These are phyloP conservation scores for Alouatta caraya DNA, from an alignment of 2,797 vertebrate genomes.

Conservation along the genomic window DNA sequence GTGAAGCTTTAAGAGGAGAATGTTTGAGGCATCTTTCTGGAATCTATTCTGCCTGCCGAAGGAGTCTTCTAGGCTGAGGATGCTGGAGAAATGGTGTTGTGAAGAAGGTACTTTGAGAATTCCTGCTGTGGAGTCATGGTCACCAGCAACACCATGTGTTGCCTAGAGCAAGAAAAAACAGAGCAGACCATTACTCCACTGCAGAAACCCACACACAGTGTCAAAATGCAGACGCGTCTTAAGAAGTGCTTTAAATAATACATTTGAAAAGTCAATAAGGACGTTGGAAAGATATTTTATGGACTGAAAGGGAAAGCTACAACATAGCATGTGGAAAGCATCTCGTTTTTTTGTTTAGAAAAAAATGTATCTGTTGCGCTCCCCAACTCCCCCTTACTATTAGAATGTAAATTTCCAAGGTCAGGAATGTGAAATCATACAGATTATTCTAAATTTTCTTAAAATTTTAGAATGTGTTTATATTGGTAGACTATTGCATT, in stretches of 20 bases:
- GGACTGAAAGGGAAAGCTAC: not conserved
- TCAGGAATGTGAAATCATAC: not conserved
- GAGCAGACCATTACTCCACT: not conserved
- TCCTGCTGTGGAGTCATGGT: too few species aligned
- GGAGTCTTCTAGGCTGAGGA: not conserved
- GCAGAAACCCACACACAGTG: not conserved
- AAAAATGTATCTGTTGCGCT: not conserved
- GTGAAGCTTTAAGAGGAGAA: not conserved
- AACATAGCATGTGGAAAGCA: not conserved
- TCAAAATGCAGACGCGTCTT: not conserved
- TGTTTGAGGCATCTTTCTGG: not conserved
- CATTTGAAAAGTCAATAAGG: not conserved
- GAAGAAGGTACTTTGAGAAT: not conserved
- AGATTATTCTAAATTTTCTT: not conserved
- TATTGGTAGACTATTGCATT: not conserved
- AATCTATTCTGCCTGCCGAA: not conserved
- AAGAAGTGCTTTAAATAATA: not conserved
- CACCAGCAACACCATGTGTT: not conserved
- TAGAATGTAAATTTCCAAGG: not conserved
- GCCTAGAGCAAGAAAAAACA: not conserved
- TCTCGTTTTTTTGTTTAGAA: not conserved
- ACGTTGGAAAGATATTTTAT: not conserved
- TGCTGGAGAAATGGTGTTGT: not conserved
- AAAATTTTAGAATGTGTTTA: not conserved
- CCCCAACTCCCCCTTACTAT: not conserved